phyloP scores from a whole-genome alignment of 92 coral and sea anemone genomes.

The Paramuricea clavata region DNA sequence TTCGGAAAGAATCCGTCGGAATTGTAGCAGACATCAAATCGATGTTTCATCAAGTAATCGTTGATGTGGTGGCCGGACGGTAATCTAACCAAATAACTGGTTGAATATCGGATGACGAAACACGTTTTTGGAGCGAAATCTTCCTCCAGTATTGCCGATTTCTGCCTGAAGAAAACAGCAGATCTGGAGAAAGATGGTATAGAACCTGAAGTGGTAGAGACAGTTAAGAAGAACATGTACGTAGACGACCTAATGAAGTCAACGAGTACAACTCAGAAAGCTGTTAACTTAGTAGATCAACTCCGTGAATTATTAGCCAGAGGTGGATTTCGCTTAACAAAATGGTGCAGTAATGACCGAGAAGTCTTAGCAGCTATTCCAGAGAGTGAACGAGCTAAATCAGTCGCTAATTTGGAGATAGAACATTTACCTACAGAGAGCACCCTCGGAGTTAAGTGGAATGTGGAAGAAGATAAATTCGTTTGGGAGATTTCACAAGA shows the following conservation, averaged over 20 bases:
- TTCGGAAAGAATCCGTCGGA: slow-evolving; percentile 53
- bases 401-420: slow-evolving; percentile 6
- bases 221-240: slow-evolving; percentile 1
- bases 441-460: slow-evolving; percentile 28
- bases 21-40: slow-evolving; percentile 60
- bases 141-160: not conserved
- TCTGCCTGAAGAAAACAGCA: not conserved
- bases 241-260: slow-evolving; percentile 1
- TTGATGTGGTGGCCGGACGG: slow-evolving; percentile 67
- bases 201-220: not conserved
- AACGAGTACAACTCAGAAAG: not conserved
- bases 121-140: not conserved
- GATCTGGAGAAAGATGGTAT: not conserved
- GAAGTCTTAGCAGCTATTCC: slow-evolving; percentile 33
- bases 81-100: slow-evolving; percentile 36
- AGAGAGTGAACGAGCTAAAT: slow-evolving; percentile 20
- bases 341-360: slow-evolving; percentile 20
- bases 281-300: not conserved
- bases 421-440: slow-evolving; percentile 22
- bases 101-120: not conserved
- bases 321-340: not conserved
- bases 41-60: slow-evolving; percentile 67
- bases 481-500: slow-evolving; percentile 10
- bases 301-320: not conserved
- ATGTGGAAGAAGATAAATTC: slow-evolving; percentile 25